A percentile compares a stretch with the other conserved stretches of the same genome.
phyloP scores from a whole-genome alignment of 2,797 vertebrate genomes.

The Trematomus bernacchii region DNA sequence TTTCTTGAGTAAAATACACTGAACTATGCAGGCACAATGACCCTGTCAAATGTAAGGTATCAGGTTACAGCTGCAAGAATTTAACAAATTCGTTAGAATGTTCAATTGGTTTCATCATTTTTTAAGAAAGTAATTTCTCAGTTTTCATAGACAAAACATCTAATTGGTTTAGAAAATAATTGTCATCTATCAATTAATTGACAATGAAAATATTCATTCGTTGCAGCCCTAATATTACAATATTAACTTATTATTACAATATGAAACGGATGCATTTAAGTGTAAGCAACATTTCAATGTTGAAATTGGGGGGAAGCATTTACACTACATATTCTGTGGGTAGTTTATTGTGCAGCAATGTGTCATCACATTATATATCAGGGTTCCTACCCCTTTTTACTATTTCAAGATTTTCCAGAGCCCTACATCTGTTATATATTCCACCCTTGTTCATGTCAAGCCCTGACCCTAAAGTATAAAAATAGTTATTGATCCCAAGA shows the following conservation, averaged over 20 bases:
- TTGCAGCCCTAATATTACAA: background rate
- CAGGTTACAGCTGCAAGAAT: too few relatives aligned
- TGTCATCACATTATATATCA: background rate
- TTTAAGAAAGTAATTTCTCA: too few relatives aligned
- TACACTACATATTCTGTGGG: background rate
- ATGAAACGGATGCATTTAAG: background rate
- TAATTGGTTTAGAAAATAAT: too few relatives aligned
- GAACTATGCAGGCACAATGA: background rate
- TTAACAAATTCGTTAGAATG: too few relatives aligned
- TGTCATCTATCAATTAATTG: too few relatives aligned
- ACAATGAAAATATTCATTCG: too few relatives aligned
- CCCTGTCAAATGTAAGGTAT: background rate
- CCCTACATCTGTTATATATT: background rate
- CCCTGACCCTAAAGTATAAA: background rate
- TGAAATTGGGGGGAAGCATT: too few relatives aligned
- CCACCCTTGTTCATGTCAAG: background rate
- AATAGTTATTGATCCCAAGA: background rate
- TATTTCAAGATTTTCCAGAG: too few relatives aligned
- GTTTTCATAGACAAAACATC: too few relatives aligned
- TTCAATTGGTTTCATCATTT: too few relatives aligned
- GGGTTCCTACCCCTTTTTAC: too few relatives aligned
- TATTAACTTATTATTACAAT: background rate
- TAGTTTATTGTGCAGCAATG: background rate
- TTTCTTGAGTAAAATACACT: background rate
- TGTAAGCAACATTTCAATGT: background rate